Base-by-base conservation (phyloP, 2,888 invertebrate genomes). In the Protophormia terraenovae region DNA sequence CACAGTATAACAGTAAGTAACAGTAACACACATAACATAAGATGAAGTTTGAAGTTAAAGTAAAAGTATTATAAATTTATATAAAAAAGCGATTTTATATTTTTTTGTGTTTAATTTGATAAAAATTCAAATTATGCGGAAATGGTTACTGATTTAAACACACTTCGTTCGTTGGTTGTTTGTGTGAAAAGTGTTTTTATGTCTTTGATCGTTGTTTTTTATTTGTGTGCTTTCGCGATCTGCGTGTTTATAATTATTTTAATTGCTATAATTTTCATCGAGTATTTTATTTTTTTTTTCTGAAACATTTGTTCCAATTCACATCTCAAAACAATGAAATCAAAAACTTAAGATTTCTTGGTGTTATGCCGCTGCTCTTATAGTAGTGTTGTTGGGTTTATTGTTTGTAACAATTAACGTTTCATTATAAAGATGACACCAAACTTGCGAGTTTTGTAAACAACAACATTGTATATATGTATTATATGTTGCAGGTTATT, bases 171-270 rank as follows among this genome's bases (percentile, higher is more conserved):
- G 32, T 32, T 32, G 3, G 32, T 38, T 66, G 7, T 1, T 27
- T 19, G 62, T 53, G 24, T 32, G 19, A 19, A 41, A 76, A 62
- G 5, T 19, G 10, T 66, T 19, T 55, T 19, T 38, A 3, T n/a
- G 77, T 47, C 45, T 41, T 27, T 29, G 16, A 3, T 41, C 19
- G 55, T 67, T 53, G 32, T 69, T 8, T 16, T 29, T 27, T 12
- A 50, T 32, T 71, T 66, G 24, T 82, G n/a, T 41, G n/a, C 60
- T 41, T 41, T 71, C 32, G 69, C 38, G 41, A 58, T 66, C 19
- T 80, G 76, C 80, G 76, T 84, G 84, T 60, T 71, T 24, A 77
- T 80, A 84, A 80, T 84, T 80, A 80, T 41, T 72, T 84, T 84
- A 84, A 80, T 84, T 84, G 76, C 66, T 80, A 67, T 71, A 84